Evolutionary conservation across 2,113 vertebrate genomes (phyloP), one percentile per base, ranked within the genome.

Genomic region (Micronisus gabar): DNA sequence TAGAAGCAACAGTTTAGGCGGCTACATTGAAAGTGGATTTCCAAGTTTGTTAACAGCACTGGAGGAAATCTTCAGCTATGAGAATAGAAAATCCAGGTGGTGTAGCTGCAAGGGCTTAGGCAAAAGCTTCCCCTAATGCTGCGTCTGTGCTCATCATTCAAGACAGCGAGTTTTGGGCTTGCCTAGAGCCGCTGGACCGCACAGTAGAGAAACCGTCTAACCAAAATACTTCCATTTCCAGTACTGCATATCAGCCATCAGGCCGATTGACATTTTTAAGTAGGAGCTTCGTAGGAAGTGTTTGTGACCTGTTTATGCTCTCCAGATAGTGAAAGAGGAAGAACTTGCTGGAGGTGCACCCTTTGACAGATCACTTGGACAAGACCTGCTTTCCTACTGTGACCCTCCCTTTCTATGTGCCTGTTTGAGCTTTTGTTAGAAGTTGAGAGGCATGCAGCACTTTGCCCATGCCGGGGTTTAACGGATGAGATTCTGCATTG

Each of bases 401-500:
- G 17, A 40, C 75, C 70, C 14, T 41, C 52, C 55, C 22, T 65
- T 53, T 45, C 30, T 8, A 2, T 6, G 27, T 30, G 58, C 48
- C 48, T 11, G 11, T 16, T 13, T 0, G 34, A 30, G 45, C 53
- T 53, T n/a, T 26, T 34, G 43, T 11, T 7, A 43, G 52, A 45
- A n/a, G 70, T 22, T 27, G 21, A 9, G 40, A 58, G 72, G 22
- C 30, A 10, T 7, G 21, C 67, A 34, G 70, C 56, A 62, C 81
- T 43, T 62, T 50, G 68, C 66, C 83, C 25, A 7, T 1, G 0
- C 16, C 0, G 0, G 52, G 72, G 36, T 82, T 86, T 40, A 23
- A 63, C 8, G 7, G 47, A 4, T 41, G 62, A 61, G 48, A 6
- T 50, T 59, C 71, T 70, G 53, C 53, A 15, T 0, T 52, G 70